Base-by-base conservation (phyloP, 2,888 invertebrate genomes). In the Eupeodes luniger region DNA sequence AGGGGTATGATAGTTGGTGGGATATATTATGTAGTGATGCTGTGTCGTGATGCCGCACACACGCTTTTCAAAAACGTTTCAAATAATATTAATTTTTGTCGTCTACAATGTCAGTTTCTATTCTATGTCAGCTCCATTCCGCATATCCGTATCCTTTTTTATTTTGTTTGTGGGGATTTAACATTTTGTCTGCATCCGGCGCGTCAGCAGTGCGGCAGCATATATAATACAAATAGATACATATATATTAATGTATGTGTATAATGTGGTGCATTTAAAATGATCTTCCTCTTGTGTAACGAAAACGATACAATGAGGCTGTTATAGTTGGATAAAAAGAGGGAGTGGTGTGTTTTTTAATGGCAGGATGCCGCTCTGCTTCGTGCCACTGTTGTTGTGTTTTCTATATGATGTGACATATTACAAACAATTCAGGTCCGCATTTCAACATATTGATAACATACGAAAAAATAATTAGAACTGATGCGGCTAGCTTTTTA, bases 41-140 rank as follows among this genome's bases (percentile, higher is more conserved):
- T 16, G 10, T 49, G 14, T 9, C 9, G 11, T n/a, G 47, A 27
- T 40, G 40, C 40, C 40, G 40, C 66, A 19, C 49, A 19, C 14
- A 40, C 72, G 27, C 70, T 76, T 44, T 55, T 57, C 75, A 74
- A 76, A 80, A 86, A 62, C 84, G 67, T 77, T 87, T 84, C 87
- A 87, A 87, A 87, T 83, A 77, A 87, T 87, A 87, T 87, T 87
- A 83, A 87, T 87, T 87, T 87, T 87, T 87, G 84, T 81, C 84
- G 55, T 87, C 83, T 80, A 77, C 87, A 84, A 84, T 74, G 83
- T 84, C 83, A 77, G 66, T 72, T 57, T 80, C 64, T 83, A 80
- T 87, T 83, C 76, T 59, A 44, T 59, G 72, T 72, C 72, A 76
- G 59, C 55, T 82, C 53, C 62, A 76, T 75, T 64, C 75, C 47